Base-by-base conservation (phyloP, 2,113 vertebrate genomes). In the Embiotoca jacksoni region DNA sequence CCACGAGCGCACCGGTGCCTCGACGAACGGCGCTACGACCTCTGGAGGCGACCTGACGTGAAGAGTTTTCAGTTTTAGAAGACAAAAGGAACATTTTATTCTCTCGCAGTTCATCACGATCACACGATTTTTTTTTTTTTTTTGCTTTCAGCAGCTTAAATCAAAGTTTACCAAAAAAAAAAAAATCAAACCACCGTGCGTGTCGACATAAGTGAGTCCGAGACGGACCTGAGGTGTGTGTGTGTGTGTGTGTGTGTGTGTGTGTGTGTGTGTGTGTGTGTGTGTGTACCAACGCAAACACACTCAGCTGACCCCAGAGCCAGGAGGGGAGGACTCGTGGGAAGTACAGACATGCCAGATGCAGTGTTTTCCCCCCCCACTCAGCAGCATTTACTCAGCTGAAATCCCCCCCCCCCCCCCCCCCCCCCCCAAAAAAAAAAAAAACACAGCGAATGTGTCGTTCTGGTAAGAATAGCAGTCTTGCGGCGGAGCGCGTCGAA, bases 371-470 rank as follows among this genome's bases (percentile, higher is more conserved):
- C 61, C 72, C 57, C 57, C 23, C 23, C 23, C 23, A 23, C 23
- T 77, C 75, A 35, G 54, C 70, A 50, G 71, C 85, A 90, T 93
- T 93, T 92, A 91, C 83, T 89, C 92, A 91, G 91, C 92, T 91
- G 90, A 84, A 84, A 80, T 85, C 64, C 23, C 23, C 23, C 23
- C 23, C 23, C 23, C 23, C 23, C 23, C 23, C 23, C 23, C 23
- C 23, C 23, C 23, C 23, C 23, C 23, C 23, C 23, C 23, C 23
- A 23, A 23, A 23, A 23, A 23, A 23, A 23, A 23, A 23, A 23
- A 23, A 81, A 84, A 89, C 61, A 53, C 82, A 86, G 81, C 35
- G 70, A 78, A 84, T 86, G 81, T 81, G 76, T 81, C 82, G 86
- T 85, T 85, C 68, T 84, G 75, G 89, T 91, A 89, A 91, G 91